Conservation (phyloP, 2,888 invertebrate genomes). For the Branchinecta sandiegonensis region DNA sequence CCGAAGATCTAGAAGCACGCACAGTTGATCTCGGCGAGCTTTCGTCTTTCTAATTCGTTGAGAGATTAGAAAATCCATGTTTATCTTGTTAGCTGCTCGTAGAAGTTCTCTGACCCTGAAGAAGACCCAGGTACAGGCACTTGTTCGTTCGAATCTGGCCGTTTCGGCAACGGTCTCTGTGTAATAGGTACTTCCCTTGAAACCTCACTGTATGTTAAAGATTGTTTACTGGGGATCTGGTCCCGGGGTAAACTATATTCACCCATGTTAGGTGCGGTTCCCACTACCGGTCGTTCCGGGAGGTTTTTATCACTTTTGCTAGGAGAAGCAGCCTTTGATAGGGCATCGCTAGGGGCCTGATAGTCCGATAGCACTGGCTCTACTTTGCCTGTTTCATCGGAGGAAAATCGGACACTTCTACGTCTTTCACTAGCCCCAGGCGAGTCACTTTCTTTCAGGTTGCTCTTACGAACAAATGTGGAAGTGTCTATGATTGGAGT, state of each 20-base stretch:
- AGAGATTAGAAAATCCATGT: too few relatives aligned
- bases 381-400: neutral
- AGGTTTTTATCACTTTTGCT: neutral
- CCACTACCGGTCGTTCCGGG: too few relatives aligned
- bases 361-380: neutral
- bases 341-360: conserved; percentile 11
- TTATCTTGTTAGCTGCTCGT: neutral
- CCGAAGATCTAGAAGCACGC: too few relatives aligned
- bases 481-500: neutral
- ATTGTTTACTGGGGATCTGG: neutral
- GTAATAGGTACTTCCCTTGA: neutral
- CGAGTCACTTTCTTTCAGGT: neutral
- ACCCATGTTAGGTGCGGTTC: neutral
- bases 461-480: neutral
- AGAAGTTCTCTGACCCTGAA: neutral
- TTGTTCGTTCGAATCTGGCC: neutral
- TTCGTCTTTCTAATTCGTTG: too few relatives aligned
- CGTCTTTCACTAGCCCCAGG: neutral
- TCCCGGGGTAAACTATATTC: neutral
- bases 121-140: neutral
- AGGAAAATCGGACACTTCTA: neutral
- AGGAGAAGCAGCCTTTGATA: neutral
- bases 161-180: neutral
- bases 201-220: conserved; percentile 8
- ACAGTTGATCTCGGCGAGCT: too few relatives aligned